Base-by-base conservation (phyloP, 2,888 invertebrate genomes). In the Tenthredo scrophulariae region DNA sequence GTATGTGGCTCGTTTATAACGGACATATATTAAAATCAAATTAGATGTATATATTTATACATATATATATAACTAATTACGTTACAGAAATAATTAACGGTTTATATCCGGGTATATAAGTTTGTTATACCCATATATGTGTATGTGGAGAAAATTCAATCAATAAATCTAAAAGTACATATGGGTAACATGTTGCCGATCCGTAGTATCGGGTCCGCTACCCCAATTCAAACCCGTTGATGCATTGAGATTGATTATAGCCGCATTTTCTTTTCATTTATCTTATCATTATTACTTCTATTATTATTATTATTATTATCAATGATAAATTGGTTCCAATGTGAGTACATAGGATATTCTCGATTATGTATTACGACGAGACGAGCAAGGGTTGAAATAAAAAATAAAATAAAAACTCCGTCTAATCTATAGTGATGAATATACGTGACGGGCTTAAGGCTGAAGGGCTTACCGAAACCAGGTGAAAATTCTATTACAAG, bases 161-260 rank as follows among this genome's bases (percentile, higher is more conserved):
- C 80, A 22, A 62, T 33, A 54, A 54, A 79, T 79, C 79, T 80
- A 13, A 40, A 80, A 58, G 80, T 80, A 58, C 0, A 33, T 6
- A 33, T 22, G 5, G 58, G n/a, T 80, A 80, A 80, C 40, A 22
- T 13, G 58, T 22, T 80, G 40, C 37, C 62, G 33, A 29, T 33
- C 40, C 29, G 18, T 4, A 40, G n/a, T 62, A 54, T 79, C 37
- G 37, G 22, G 22, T 79, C 54, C 79, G 58, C 29, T 79, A 80
- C 80, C 58, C 58, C 58, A 62, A 62, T 62, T 80, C 40, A 40
- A 62, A 22, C 37, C 15, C 40, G 40, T 6, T 62, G 80, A 80
- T 80, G 33, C 58, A 80, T 80, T 80, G 80, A 58, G 80, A 80
- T 80, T 62, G 80, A 80, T 80, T 80, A 80, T 62, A 58, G 62